Evolutionary conservation across 2,888 invertebrate genomes (phyloP).

Genomic region (Cordilura impudica): DNA sequence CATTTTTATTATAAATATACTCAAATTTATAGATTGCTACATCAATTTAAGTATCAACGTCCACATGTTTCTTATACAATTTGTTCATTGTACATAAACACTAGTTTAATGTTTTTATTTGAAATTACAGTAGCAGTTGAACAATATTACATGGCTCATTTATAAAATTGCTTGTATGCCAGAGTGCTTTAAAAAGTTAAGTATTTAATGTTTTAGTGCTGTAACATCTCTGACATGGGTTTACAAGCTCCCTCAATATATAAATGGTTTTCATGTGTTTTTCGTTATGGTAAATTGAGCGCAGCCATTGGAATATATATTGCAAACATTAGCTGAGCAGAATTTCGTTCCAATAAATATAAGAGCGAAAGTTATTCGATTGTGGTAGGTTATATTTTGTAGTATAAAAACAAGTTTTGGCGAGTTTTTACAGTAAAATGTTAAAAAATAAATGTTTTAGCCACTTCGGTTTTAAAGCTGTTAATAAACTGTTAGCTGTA

Average conservation of each 20-base stretch:
- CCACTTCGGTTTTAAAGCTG: no score
- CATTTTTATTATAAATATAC: no score
- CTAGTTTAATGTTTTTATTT: no score
- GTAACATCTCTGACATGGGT: not conserved
- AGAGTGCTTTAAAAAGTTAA: not conserved
- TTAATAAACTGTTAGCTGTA: no score
- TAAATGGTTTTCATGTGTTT: not conserved
- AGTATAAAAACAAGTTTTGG: not conserved
- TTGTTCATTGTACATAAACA: no score
- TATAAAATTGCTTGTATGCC: not conserved
- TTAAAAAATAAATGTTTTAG: no score
- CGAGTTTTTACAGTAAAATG: conserved; percentile 18
- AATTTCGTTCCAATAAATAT: conserved; percentile 5
- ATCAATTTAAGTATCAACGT: no score
- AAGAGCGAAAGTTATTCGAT: conserved; percentile 28
- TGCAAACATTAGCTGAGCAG: not conserved
- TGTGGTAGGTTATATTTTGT: conserved; percentile 26
- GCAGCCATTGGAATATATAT: not conserved
- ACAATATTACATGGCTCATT: not conserved
- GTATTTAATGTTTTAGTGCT: not conserved
- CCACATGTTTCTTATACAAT: no score
- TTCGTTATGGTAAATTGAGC: not conserved
- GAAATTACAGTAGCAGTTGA: not conserved
- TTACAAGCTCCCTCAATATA: conserved; percentile 1
- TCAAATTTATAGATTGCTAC: no score